Evolutionary conservation across 2,113 vertebrate species (phyloP).

Genomic region (Toxotes jaculatrix): DNA sequence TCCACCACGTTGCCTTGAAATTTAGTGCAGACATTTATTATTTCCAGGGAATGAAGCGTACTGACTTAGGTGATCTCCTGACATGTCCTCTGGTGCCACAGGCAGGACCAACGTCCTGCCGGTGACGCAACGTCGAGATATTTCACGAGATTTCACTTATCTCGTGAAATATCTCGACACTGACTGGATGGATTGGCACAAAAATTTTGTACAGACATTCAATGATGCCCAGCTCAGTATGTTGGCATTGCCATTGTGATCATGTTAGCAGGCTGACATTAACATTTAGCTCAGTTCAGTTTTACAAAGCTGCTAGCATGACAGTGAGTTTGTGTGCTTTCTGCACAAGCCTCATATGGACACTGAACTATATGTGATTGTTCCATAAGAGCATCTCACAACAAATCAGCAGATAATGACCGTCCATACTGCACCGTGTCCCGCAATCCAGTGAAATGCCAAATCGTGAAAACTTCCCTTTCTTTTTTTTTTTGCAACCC

Average conservation of each 20-base stretch:
- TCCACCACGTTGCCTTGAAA: not conserved
- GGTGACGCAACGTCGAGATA: no score
- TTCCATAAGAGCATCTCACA: conserved; percentile 1
- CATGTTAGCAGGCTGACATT: not conserved
- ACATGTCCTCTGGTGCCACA: not conserved
- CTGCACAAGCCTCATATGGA: not conserved
- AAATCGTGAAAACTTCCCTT: conserved; percentile 33
- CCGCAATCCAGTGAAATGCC: conserved; percentile 38
- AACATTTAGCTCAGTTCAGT: not conserved
- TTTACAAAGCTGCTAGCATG: not conserved
- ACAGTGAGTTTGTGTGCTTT: not conserved
- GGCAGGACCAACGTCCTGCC: not conserved
- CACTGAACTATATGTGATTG: not conserved
- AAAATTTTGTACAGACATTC: not conserved
- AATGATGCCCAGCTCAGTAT: not conserved
- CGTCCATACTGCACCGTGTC: not conserved
- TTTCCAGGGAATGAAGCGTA: not conserved
- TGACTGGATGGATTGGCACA: not conserved
- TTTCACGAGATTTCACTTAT: not conserved
- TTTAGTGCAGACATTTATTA: not conserved
- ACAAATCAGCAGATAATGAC: conserved; percentile 1
- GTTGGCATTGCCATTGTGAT: not conserved
- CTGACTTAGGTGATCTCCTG: not conserved
- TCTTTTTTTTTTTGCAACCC: conserved; percentile 1
- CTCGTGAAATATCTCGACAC: not conserved